Percentiles rank a stretch among this genome's conserved stretches.
Conservation (phyloP, 2,113 vertebrate species). For the Panthera tigris region DNA sequence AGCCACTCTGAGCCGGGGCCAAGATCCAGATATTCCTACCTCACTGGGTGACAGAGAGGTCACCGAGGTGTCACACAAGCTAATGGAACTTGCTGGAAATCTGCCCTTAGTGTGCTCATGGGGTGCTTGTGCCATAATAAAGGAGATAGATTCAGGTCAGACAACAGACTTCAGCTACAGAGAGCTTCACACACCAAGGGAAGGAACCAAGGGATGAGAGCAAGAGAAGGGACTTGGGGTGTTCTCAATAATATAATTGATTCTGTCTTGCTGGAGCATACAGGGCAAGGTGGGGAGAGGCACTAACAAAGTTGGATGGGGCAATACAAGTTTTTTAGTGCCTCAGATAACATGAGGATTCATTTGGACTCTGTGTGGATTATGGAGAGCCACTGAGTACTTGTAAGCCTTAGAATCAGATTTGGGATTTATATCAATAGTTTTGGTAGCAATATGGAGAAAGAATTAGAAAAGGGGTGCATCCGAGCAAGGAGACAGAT, state of each 20-base stretch:
- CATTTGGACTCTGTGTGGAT: neutral
- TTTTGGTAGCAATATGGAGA: neutral
- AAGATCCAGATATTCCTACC: neutral
- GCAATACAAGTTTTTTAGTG: neutral
- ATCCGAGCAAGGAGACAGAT: neutral
- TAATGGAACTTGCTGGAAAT: neutral
- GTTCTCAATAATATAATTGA: neutral
- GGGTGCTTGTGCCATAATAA: neutral
- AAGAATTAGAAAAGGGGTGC: neutral
- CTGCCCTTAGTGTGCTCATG: neutral
- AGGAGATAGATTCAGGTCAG: neutral
- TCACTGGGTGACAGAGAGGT: neutral
- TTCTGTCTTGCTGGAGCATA: neutral
- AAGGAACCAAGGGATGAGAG: neutral
- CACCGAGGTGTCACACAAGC: neutral
- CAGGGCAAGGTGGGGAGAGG: neutral
- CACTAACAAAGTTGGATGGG: no score
- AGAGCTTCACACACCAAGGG: neutral
- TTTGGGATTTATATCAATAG: neutral
- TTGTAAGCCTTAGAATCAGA: neutral
- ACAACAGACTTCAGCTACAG: neutral
- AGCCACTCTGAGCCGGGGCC: neutral
- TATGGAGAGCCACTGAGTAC: neutral
- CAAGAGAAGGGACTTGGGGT: neutral
- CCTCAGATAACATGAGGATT: neutral